phyloP scores from a whole-genome alignment of 53 echinoderm and acorn worm species.

The Stichopus horrens region DNA sequence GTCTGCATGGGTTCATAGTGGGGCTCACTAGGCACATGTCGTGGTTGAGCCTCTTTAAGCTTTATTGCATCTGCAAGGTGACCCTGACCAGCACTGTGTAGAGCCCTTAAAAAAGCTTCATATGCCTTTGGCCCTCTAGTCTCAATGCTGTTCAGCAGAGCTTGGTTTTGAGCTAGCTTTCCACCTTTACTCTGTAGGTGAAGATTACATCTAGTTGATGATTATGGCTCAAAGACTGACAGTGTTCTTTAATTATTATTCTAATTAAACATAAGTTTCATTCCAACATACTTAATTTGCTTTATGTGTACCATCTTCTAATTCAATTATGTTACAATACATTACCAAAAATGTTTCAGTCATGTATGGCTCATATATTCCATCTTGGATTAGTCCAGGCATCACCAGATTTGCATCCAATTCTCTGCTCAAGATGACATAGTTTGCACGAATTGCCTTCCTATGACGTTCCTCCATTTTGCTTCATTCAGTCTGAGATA shows the following conservation, averaged over 20 bases:
- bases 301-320: too few relatives aligned
- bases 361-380: conserved; percentile 73
- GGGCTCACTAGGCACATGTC: not conserved
- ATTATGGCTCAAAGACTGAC: too few relatives aligned
- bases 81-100: conserved; percentile 63
- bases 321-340: not conserved
- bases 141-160: conserved; percentile 66
- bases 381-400: conserved; percentile 48
- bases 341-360: conserved; percentile 67
- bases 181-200: conserved; percentile 44
- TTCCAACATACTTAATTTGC: too few relatives aligned
- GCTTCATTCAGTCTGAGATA: not conserved
- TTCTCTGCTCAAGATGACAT: conserved; percentile 47
- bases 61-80: conserved; percentile 54
- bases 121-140: conserved; percentile 84
- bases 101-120: conserved; percentile 54
- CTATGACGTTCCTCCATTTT: conserved; percentile 35
- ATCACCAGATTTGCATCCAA: conserved; percentile 56
- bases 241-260: too few relatives aligned
- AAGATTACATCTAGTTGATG: not conserved
- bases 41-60: not conserved
- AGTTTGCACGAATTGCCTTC: conserved; percentile 31
- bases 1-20: conserved; percentile 36
- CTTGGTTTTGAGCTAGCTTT: conserved; percentile 50
- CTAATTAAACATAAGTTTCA: too few relatives aligned